Conservation (phyloP, 2,888 invertebrate species). For the Craniophora ligustri region DNA sequence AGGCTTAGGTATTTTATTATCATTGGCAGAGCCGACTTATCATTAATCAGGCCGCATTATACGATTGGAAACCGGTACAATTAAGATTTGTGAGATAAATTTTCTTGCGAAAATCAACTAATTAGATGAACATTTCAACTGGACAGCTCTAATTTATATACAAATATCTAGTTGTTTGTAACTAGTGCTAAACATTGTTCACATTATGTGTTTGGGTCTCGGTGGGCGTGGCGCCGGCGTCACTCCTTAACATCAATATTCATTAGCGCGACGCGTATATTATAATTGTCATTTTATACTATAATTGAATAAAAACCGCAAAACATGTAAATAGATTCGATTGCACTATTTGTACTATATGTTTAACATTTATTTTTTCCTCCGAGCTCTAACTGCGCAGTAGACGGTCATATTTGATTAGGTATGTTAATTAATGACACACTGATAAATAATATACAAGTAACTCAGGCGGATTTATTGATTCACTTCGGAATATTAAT, state of each 20-base stretch:
- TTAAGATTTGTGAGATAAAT: constrained; percentile 19
- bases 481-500: constrained; percentile 48
- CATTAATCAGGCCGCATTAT: constrained; percentile 12
- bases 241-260: constrained; percentile 13
- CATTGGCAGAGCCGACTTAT: constrained; percentile 22
- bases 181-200: constrained; percentile 11
- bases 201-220: constrained; percentile 9
- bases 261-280: constrained; percentile 13
- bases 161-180: constrained; percentile 9
- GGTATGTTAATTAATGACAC: constrained; percentile 64
- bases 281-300: not conserved
- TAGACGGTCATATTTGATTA: constrained; percentile 55
- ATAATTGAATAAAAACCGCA: constrained; percentile 34
- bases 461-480: constrained; percentile 54
- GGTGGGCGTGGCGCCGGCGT: constrained; percentile 47
- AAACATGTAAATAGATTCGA: constrained; percentile 40
- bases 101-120: constrained; percentile 14
- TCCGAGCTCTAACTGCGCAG: constrained; percentile 62
- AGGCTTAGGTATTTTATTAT: constrained; percentile 9
- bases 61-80: constrained; percentile 20
- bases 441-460: constrained; percentile 58
- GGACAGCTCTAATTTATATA: constrained; percentile 2
- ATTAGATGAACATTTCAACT: constrained; percentile 17
- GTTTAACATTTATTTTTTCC: constrained; percentile 55
- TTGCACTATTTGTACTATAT: constrained; percentile 50